Base-by-base conservation (phyloP, 2,797 vertebrate genomes). In the Bryconaethiops microstoma region DNA sequence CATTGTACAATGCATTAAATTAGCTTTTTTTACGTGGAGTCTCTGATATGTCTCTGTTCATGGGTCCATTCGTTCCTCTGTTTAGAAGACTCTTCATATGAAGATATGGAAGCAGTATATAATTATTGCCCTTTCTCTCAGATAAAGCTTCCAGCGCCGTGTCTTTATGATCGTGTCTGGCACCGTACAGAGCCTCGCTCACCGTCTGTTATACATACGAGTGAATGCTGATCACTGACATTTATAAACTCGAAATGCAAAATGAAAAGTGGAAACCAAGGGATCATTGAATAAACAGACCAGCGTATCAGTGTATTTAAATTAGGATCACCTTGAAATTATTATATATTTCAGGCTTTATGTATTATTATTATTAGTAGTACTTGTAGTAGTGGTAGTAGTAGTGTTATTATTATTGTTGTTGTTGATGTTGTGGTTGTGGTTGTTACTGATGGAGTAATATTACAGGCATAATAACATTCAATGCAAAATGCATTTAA, bases 171-270 rank as follows among this genome's bases (percentile, higher is more conserved):
- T 67, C 21, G n/a, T 23, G 68, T 82, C 79, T 83, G 84, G 78
- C 85, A 71, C 70, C 35, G 50, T 19, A 68, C 45, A 75, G 5
- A 76, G 76, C 39, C 82, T 74, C 84, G 86, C 84, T 85, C n/a
- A 64, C 86, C 83, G 83, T 83, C 82, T 87, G 84, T 85, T 83
- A 77, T 25, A 79, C 52, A 71, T 70, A 83, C 77, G 68, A 75
- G 70, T 81, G 57, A 80, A 42, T 59, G 79, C 42, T 68, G 72
- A 73, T 63, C 45, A 2, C 55, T 79, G 79, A 77, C 62, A 55
- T 62, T 78, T 76, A 52, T 68, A 84, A 80, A 80, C 57, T 68
- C 67, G 12, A 35, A 35, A 35, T 5, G 67, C 54, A 50, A 64
- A 72, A 63, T 65, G 55, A 69, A 54, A 65, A 73, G 21, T 8